These are phyloP conservation scores for Phymastichus coffea DNA, from an alignment of 1,140 invertebrate genomes.

Conservation along the genomic window DNA sequence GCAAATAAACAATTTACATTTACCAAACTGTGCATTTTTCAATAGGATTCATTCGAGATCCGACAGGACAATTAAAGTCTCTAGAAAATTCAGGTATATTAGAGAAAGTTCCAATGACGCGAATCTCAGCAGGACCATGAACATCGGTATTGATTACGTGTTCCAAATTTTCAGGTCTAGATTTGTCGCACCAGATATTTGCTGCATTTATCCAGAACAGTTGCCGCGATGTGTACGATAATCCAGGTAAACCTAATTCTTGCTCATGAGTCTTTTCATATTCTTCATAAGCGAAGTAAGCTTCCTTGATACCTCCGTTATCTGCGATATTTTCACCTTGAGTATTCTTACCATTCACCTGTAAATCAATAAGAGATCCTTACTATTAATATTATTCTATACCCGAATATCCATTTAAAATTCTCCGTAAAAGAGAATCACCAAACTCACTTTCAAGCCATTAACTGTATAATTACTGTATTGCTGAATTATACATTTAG, in stretches of 20 bases:
- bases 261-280: slow-evolving; percentile 48
- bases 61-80: no score
- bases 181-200: slow-evolving; percentile 59
- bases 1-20: no score
- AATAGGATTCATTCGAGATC: no score
- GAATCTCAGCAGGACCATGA: slow-evolving; percentile 79
- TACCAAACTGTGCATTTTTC: no score
- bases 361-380: no score
- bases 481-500: no score
- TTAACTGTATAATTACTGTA: no score
- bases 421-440: no score
- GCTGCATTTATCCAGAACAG: slow-evolving; percentile 67
- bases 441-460: no score
- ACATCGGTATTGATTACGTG: slow-evolving; percentile 66
- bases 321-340: slow-evolving; percentile 68
- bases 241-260: slow-evolving; percentile 54
- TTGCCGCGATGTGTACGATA: slow-evolving; percentile 58
- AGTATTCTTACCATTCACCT: slow-evolving; percentile 63
- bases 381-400: no score
- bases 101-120: slow-evolving; percentile 85
- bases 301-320: slow-evolving; percentile 63
- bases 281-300: slow-evolving; percentile 58
- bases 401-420: no score
- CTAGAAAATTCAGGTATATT: no score
- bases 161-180: slow-evolving; percentile 54